Base-by-base conservation (phyloP, 2,797 vertebrate species). In the Urosaurus nigricauda region DNA sequence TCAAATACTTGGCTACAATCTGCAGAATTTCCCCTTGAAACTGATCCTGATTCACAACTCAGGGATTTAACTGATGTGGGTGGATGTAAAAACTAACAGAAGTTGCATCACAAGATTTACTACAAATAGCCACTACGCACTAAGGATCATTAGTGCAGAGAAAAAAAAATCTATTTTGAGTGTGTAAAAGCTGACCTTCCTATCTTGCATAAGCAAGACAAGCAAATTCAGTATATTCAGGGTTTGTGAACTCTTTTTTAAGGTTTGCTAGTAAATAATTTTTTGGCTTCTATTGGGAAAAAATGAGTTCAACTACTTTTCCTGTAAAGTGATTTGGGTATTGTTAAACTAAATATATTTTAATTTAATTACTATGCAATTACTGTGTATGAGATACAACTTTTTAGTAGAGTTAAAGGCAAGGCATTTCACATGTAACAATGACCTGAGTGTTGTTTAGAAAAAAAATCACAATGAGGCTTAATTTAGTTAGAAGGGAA, bases 391-490 rank as follows among this genome's bases (percentile, higher is more conserved):
- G 94, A 97, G 96, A 79, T 88, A 92, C 95, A 92, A 94, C 92
- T 95, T 93, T 96, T 94, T 93, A 94, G 90, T 87, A 90, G 95
- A 95, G 93, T 94, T 95, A 95, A 95, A 97, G 95, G 95, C 86
- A 89, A 96, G 26, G 95, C 94, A 82, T 96, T 97, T 96, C 93
- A 90, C 94, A 94, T 95, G 92, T 95, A 93, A 95, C 91, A 68
- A 85, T 93, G 95, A 96, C 96, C 95, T 91, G 85, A 14, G 68
- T 94, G 95, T 96, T 96, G 97, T 96, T 95, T 96, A 96, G 95
- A 96, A 97, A 96, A n/a, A 95, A 97, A 96, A 97, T 96, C 93
- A 95, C 92, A 96, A 96, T 82, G 81, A 94, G 95, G 96, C 90
- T 96, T 93, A 96, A 97, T 96, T 95, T 94, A 94, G 94, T 93